Evolutionary conservation across 2,888 invertebrate genomes (phyloP).

Genomic region (Pristionchus japonicus): DNA sequence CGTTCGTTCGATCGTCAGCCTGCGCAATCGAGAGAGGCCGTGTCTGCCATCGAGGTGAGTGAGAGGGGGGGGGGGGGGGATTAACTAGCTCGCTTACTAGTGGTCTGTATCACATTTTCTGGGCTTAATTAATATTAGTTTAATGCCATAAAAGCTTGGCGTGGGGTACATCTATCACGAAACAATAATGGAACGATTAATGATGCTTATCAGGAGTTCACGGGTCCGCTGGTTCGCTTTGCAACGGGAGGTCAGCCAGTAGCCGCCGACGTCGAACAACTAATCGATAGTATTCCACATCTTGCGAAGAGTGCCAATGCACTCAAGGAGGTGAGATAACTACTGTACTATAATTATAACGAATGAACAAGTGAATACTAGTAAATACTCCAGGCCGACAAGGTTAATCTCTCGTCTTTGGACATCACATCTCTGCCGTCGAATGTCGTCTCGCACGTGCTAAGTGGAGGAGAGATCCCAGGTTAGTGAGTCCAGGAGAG

Average conservation of each 20-base stretch:
- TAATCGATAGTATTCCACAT: constrained; percentile 32
- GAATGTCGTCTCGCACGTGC: constrained; percentile 9
- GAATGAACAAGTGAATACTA: not conserved
- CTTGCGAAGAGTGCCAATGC: constrained; percentile 36
- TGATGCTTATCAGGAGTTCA: constrained; percentile 42
- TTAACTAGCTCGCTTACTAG: too few relatives aligned
- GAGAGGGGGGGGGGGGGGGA: too few relatives aligned
- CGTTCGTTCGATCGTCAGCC: not conserved
- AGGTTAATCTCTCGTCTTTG: constrained; percentile 9
- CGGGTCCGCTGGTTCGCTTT: constrained; percentile 43
- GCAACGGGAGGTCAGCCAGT: constrained; percentile 29
- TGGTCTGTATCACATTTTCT: too few relatives aligned
- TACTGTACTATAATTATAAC: not conserved
- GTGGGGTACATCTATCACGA: too few relatives aligned
- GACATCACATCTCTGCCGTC: constrained; percentile 23
- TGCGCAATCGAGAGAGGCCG: constrained; percentile 19
- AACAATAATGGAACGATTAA: too few relatives aligned
- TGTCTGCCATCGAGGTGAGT: constrained; percentile 9
- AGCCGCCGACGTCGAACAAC: constrained; percentile 18
- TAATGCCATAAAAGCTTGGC: too few relatives aligned
- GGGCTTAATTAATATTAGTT: too few relatives aligned
- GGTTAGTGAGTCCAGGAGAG: too few relatives aligned
- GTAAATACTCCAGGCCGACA: not conserved
- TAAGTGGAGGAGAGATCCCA: constrained; percentile 40
- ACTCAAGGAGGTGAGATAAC: constrained; percentile 26